Base-by-base conservation (phyloP, 1,140 invertebrate species). In the Conopomorpha cramerella region DNA sequence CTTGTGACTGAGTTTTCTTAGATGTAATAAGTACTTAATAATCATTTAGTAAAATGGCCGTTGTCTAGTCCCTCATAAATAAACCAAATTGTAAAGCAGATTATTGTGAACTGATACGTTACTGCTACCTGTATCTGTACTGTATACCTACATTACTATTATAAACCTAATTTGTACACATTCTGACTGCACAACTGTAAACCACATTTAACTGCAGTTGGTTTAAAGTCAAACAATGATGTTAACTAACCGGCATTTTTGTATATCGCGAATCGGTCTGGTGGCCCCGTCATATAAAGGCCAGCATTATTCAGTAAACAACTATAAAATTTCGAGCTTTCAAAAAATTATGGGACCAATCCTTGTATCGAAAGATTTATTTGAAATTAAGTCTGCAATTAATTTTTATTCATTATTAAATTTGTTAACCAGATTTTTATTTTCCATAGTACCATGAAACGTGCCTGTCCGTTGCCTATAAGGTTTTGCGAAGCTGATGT, bases 401-500 rank as follows among this genome's bases (percentile, higher is more conserved):
- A 41, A 39, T 41, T 45, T 40, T 35, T 40, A 42, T 38, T 42
- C 34, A 26, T 38, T 48, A 54, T 19, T 46, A 36, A 40, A 49
- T 51, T 46, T 53, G 58, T 49, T 49, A 58, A 51, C 48, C 45
- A 53, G 26, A 43, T 35, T 46, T 50, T 40, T 51, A 49, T n/a
- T n/a, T n/a, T n/a, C n/a, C n/a, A n/a, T n/a, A n/a, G n/a, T n/a
- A n/a, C n/a, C n/a, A n/a, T n/a, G n/a, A n/a, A n/a, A n/a, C n/a
- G n/a, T n/a, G n/a, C n/a, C n/a, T n/a, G n/a, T n/a, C n/a, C n/a
- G n/a, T n/a, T n/a, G 19, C 19, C 19, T 23, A 4, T 6, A 6
- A 43, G 38, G 45, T 46, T 61, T 67, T 71, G 59, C 58, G 62
- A 71, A 71, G 64, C 70, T 74, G 66, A 74, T 65, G 70, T 74